Conservation (phyloP, 2,888 invertebrate species). For the Ichneumon xanthorius region DNA sequence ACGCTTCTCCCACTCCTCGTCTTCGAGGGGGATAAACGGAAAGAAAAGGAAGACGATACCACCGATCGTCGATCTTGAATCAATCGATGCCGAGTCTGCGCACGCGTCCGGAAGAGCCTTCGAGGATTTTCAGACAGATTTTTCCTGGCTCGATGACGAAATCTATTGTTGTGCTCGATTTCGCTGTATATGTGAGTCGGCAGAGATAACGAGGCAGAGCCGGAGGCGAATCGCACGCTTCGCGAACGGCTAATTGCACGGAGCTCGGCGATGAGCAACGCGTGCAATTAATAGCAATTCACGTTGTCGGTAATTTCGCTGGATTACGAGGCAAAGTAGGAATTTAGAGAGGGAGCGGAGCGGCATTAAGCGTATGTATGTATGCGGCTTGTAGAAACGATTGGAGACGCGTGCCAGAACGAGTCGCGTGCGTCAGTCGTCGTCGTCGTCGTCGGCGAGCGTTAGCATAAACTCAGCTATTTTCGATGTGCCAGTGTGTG, state of each 20-base stretch:
- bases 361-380: slow-evolving; percentile 61
- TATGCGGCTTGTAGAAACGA: slow-evolving; percentile 43
- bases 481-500: slow-evolving; percentile 77
- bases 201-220: not conserved
- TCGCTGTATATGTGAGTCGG: not conserved
- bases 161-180: not conserved
- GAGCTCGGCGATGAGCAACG: slow-evolving; percentile 12
- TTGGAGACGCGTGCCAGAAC: slow-evolving; percentile 81
- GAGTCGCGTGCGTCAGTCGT: slow-evolving; percentile 78
- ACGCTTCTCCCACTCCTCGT: slow-evolving; percentile 21
- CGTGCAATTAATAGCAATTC: slow-evolving; percentile 21
- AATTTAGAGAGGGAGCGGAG: slow-evolving; percentile 71
- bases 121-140: slow-evolving; percentile 1
- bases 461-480: slow-evolving; percentile 75
- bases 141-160: not conserved
- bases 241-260: slow-evolving; percentile 9
- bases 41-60: not conserved
- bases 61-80: slow-evolving; percentile 19
- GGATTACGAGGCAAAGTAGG: slow-evolving; percentile 43
- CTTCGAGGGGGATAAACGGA: not conserved
- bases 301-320: slow-evolving; percentile 6
- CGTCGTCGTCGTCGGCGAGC: slow-evolving; percentile 71
- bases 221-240: slow-evolving; percentile 9
- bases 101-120: not conserved
- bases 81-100: slow-evolving; percentile 36